Evolutionary conservation across 2,888 invertebrate species (phyloP).

Genomic region (Xestoiulus laeticollis): DNA sequence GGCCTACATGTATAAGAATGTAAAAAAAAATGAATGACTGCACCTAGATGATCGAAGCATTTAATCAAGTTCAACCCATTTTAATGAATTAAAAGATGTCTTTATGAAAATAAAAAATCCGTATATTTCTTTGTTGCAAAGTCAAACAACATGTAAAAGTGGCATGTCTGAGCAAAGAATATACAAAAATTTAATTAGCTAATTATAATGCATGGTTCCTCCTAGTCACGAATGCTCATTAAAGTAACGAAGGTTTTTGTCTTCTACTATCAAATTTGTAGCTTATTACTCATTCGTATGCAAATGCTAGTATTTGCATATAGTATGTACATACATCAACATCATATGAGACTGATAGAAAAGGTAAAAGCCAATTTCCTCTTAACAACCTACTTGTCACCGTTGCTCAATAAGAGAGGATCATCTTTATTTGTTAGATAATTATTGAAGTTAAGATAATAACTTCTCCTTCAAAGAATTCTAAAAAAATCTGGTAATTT

Average conservation of each 20-base stretch:
- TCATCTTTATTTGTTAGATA: not conserved
- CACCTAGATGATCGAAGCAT: not conserved
- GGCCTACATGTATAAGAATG: no score
- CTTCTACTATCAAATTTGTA: not conserved
- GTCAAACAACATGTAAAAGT: no score
- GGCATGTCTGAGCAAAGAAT: not conserved
- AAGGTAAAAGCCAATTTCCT: no score
- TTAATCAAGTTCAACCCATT: not conserved
- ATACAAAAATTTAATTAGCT: not conserved
- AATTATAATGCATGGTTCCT: not conserved
- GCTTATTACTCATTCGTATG: not conserved
- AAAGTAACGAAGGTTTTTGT: not conserved
- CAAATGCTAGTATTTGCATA: not conserved
- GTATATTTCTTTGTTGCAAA: not conserved
- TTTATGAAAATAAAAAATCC: not conserved
- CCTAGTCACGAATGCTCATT: not conserved
- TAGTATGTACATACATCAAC: not conserved
- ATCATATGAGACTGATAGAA: not conserved
- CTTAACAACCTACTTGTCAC: not conserved
- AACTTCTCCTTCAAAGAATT: not conserved
- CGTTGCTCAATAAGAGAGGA: not conserved
- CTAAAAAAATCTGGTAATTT: not conserved
- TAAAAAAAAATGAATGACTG: no score
- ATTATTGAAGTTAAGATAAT: not conserved
- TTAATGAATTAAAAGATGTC: not conserved